Percentiles rank a stretch among this genome's conserved stretches.
These are phyloP conservation scores for Trichechus manatus DNA, from an alignment of 2,113 vertebrate species.

Conservation along the genomic window DNA sequence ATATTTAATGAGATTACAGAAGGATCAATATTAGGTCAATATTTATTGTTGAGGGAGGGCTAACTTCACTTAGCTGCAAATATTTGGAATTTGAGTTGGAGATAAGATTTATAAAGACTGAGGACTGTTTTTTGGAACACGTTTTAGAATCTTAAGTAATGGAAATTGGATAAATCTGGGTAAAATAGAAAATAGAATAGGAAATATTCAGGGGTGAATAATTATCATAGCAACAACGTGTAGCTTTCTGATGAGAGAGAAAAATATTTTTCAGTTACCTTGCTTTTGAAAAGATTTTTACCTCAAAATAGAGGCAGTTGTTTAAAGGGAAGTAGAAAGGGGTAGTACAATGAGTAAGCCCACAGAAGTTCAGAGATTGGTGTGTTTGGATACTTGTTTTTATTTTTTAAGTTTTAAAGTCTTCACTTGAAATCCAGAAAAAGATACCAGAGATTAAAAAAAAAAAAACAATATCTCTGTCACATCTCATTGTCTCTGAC, in stretches of 20 bases:
- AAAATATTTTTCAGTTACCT: not conserved
- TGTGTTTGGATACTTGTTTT: not conserved
- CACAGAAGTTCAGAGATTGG: not conserved
- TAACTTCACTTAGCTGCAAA: not conserved
- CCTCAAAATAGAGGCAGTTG: not conserved
- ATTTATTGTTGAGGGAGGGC: not conserved
- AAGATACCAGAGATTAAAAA: not conserved
- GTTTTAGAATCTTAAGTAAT: not conserved
- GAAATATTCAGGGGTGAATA: not conserved
- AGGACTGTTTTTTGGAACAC: not conserved
- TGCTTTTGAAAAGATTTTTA: not conserved
- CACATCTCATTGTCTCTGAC: not conserved
- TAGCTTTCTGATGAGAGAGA: conserved; percentile 19
- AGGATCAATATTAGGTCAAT: not conserved
- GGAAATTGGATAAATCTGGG: not conserved
- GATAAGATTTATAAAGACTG: not conserved
- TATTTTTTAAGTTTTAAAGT: not conserved
- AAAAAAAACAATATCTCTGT: not conserved
- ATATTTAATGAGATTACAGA: not conserved
- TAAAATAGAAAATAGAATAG: conserved; percentile 29
- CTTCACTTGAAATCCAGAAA: not conserved
- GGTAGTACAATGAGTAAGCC: not conserved
- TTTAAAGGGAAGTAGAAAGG: not conserved
- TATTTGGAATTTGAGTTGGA: not conserved
- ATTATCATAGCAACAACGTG: not conserved